Evolutionary conservation across 2,113 vertebrate genomes (phyloP).

Genomic region (Aptenodytes patagonicus): DNA sequence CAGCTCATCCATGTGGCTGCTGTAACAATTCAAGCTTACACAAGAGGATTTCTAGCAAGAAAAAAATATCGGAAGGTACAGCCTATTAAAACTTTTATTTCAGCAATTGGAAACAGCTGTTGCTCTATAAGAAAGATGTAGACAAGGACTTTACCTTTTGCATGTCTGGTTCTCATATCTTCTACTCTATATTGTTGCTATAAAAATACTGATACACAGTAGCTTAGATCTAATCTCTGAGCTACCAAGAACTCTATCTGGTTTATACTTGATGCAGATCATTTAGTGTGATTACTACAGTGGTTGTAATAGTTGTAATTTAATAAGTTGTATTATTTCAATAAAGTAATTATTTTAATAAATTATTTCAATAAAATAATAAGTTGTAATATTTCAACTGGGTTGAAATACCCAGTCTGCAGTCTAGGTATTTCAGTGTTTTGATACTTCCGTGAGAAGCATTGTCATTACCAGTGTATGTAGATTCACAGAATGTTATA

Average conservation of each 20-base stretch:
- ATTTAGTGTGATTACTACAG: background rate
- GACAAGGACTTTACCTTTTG: background rate
- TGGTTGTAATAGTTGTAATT: background rate
- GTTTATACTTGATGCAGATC: background rate
- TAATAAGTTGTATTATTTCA: no score
- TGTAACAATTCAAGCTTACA: conserved; percentile 89
- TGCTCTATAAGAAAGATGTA: background rate
- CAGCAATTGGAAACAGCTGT: background rate
- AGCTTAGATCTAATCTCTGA: background rate
- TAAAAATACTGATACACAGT: background rate
- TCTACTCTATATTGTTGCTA: background rate
- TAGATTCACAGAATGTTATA: background rate
- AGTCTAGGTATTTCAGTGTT: background rate
- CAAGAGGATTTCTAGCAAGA: conserved; percentile 87
- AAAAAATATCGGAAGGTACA: conserved; percentile 86
- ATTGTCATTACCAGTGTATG: background rate
- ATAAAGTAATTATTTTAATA: no score
- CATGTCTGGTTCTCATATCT: background rate
- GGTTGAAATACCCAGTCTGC: background rate
- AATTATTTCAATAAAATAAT: no score
- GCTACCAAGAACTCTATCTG: background rate
- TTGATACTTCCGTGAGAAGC: background rate
- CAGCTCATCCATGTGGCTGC: conserved; percentile 81
- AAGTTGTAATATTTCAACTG: no score
- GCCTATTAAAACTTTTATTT: background rate